Conservation (phyloP, 2,113 vertebrate genomes). For the Ornithorhynchus anatinus region DNA sequence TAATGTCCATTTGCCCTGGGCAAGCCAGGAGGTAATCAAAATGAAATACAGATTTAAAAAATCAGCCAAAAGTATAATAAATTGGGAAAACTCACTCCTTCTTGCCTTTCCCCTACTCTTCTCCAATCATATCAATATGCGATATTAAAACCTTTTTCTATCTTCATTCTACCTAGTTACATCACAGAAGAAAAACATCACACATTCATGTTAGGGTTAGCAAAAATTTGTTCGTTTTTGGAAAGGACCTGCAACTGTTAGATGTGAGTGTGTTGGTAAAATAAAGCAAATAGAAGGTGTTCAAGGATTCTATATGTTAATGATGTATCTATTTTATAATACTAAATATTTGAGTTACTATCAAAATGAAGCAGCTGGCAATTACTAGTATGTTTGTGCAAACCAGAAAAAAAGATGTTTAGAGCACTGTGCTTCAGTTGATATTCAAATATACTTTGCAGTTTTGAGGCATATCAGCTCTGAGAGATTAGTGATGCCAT, state of each 20-base stretch:
- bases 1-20: constrained; percentile 31
- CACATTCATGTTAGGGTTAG: not conserved
- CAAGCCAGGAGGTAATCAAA: constrained; percentile 42
- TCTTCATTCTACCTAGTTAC: no score
- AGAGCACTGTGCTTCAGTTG: constrained; percentile 12
- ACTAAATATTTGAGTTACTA: constrained; percentile 5
- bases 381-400: constrained; percentile 4
- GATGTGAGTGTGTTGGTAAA: not conserved
- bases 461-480: not conserved
- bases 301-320: not conserved
- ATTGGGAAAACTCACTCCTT: constrained; percentile 23
- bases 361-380: constrained; percentile 24
- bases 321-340: constrained; percentile 1
- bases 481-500: not conserved
- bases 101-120: no score
- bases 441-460: not conserved
- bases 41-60: constrained; percentile 40
- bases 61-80: not conserved
- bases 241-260: constrained; percentile 15
- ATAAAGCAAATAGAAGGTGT: no score
- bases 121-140: constrained; percentile 6
- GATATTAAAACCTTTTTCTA: no score
- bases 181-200: not conserved
- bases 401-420: constrained; percentile 14
- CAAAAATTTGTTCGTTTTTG: constrained; percentile 2